Evolutionary conservation across 2,113 vertebrate genomes (phyloP).

Genomic region (Ceyx margarethae): DNA sequence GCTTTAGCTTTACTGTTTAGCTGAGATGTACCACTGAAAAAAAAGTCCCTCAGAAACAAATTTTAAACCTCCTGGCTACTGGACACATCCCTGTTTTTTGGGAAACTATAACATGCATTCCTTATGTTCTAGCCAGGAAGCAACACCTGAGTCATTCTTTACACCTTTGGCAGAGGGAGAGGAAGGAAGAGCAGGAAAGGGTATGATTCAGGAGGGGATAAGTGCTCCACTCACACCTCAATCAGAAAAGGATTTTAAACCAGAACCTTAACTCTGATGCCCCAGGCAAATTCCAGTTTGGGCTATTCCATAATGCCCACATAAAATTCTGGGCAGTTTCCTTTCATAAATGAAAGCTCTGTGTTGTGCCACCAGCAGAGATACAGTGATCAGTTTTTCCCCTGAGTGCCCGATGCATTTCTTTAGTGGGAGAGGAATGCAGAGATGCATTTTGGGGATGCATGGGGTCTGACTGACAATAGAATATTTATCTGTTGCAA

Average conservation of each 20-base stretch:
- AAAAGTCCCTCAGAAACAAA: not conserved
- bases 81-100: not conserved
- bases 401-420: not conserved
- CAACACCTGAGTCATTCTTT: not conserved
- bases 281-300: not conserved
- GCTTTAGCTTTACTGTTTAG: not conserved
- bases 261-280: not conserved
- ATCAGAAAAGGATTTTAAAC: not conserved
- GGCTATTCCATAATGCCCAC: not conserved
- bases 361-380: not conserved
- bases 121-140: not conserved
- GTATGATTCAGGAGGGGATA: not conserved
- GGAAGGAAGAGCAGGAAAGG: constrained; percentile 10
- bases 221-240: not conserved
- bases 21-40: not conserved
- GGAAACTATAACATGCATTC: not conserved
- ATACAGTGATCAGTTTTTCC: not conserved
- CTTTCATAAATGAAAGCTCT: not conserved
- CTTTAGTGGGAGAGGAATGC: constrained; percentile 24
- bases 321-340: not conserved
- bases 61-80: not conserved
- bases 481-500: not conserved
- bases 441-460: not conserved
- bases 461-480: not conserved
- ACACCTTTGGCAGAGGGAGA: not conserved